Conservation (phyloP, 2,797 vertebrate genomes). For the Spea hammondii region DNA sequence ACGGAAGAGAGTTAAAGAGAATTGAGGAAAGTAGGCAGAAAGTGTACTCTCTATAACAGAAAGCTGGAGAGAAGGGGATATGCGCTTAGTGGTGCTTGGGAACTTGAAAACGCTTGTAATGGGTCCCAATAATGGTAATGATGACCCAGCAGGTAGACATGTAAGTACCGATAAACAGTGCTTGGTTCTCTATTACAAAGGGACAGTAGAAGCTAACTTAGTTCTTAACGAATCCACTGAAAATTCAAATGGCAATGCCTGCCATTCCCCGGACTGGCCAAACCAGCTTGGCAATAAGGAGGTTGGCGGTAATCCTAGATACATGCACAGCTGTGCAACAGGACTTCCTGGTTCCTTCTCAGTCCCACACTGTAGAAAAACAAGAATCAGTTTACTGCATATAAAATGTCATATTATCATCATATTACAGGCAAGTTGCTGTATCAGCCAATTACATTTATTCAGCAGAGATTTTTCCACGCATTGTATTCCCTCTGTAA, state of each 20-base stretch:
- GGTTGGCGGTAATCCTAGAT: conserved; percentile 33
- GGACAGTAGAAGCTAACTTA: background rate
- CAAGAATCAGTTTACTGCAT: conserved; percentile 21
- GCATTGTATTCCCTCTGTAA: background rate
- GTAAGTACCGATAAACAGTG: background rate
- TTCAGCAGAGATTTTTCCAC: background rate
- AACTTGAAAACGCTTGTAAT: too few relatives aligned
- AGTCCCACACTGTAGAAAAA: conserved; percentile 4
- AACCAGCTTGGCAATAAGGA: conserved; percentile 34
- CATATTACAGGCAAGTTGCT: conserved; percentile 10
- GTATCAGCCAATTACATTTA: background rate
- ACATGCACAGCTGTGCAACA: conserved; percentile 33
- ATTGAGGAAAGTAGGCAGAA: too few relatives aligned
- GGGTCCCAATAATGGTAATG: too few relatives aligned
- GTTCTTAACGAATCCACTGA: too few relatives aligned
- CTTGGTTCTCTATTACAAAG: background rate
- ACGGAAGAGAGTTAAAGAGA: too few relatives aligned
- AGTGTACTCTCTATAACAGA: too few relatives aligned
- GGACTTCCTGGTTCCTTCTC: conserved; percentile 13
- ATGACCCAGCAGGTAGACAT: too few relatives aligned
- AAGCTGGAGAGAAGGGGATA: too few relatives aligned
- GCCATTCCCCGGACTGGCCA: background rate
- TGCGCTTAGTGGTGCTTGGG: too few relatives aligned
- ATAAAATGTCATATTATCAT: conserved; percentile 29
- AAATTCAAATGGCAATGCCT: too few relatives aligned